phyloP scores from a whole-genome alignment of 2,888 invertebrate species.

The Platypus cylindrus region DNA sequence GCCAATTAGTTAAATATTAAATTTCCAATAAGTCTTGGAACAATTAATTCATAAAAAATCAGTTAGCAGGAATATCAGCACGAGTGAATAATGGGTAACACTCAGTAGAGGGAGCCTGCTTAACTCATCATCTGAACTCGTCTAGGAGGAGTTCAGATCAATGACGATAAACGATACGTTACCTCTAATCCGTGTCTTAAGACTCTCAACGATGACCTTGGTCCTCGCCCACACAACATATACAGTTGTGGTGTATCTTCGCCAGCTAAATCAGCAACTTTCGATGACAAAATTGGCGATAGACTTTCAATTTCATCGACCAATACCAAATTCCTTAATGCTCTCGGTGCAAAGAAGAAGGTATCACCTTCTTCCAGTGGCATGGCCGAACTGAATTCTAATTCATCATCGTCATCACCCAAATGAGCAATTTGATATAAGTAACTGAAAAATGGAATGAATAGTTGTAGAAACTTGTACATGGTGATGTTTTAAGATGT shows the following conservation, averaged over 20 bases:
- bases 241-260: conserved; percentile 99
- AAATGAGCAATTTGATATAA: conserved; percentile 98
- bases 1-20: not conserved
- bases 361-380: conserved; percentile 97
- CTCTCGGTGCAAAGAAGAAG: conserved; percentile 94
- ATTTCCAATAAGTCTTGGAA: not conserved
- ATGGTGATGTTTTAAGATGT: conserved; percentile 1
- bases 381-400: conserved; percentile 97
- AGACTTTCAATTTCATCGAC: conserved; percentile 96
- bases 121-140: conserved; percentile 5
- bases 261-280: conserved; percentile 85
- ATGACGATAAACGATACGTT: not conserved
- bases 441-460: conserved; percentile 46
- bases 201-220: conserved; percentile 85
- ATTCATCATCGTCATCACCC: conserved; percentile 97
- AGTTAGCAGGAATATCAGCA: conserved; percentile 10
- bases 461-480: too few species aligned
- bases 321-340: conserved; percentile 83
- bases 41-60: conserved; percentile 1
- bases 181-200: conserved; percentile 88
- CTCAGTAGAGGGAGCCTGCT: conserved; percentile 12
- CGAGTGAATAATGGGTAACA: conserved; percentile 6
- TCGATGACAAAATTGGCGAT: conserved; percentile 74
- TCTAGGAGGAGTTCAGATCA: not conserved
- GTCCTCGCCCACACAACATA: conserved; percentile 89